Evolutionary conservation across 2,113 vertebrate species (phyloP).

Genomic region (Hassar affinis): DNA sequence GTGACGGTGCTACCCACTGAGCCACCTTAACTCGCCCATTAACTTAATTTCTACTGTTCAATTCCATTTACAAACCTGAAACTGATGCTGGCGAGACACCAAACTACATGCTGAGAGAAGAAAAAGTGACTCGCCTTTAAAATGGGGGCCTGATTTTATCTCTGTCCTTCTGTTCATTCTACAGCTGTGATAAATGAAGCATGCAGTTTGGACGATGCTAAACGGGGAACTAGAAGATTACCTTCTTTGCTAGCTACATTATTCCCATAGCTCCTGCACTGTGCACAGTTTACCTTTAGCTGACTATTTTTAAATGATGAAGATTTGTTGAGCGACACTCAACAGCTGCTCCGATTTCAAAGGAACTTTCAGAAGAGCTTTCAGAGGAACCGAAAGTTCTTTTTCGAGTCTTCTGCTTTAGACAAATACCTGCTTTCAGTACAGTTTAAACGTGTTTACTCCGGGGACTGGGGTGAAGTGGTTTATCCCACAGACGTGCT

Average conservation of each 20-base stretch:
- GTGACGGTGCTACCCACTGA: no score
- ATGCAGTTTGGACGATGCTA: neutral
- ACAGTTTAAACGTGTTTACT: neutral
- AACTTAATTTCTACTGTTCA: no score
- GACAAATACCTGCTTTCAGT: neutral
- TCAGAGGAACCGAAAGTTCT: conserved; percentile 1
- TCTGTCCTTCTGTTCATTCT: neutral
- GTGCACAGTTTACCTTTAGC: neutral
- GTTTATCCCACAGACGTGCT: neutral
- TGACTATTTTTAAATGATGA: neutral
- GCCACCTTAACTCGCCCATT: no score
- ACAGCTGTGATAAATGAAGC: neutral
- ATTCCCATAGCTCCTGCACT: neutral
- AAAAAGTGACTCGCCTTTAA: neutral
- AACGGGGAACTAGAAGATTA: neutral
- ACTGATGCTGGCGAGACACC: neutral
- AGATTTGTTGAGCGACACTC: neutral
- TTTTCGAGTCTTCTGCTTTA: neutral
- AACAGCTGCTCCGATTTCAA: neutral
- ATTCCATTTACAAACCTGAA: neutral
- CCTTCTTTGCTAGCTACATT: neutral
- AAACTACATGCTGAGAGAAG: neutral
- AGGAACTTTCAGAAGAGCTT: neutral
- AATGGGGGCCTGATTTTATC: neutral
- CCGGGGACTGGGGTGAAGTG: neutral